phyloP scores from a whole-genome alignment of 2,797 vertebrate species.

The Xiphophorus birchmanni region DNA sequence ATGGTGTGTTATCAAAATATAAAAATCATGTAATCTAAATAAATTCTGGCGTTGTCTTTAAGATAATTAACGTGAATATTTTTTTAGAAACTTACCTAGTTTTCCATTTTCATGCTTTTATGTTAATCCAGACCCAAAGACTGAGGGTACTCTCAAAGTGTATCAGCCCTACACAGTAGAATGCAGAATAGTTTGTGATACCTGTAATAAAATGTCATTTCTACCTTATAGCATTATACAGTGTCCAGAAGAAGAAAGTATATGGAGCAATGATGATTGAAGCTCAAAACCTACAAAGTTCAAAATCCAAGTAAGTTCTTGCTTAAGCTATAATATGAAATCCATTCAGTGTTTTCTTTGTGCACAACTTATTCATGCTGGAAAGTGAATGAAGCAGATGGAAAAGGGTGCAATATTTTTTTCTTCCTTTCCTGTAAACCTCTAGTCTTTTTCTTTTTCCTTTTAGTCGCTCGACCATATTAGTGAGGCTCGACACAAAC shows the following conservation, averaged over 20 bases:
- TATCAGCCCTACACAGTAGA: background rate
- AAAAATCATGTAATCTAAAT: background rate
- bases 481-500: conserved; percentile 91
- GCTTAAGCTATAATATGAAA: background rate
- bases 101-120: background rate
- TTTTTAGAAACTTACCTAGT: background rate
- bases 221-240: conserved; percentile 85
- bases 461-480: conserved; percentile 93
- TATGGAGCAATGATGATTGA: conserved; percentile 89
- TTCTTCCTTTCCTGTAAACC: conserved; percentile 25
- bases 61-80: background rate
- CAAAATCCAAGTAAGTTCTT: conserved; percentile 92
- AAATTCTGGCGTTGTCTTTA: background rate
- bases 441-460: conserved; percentile 16
- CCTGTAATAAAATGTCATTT: conserved; percentile 6
- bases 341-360: background rate
- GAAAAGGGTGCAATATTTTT: conserved; percentile 16
- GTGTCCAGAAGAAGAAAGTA: conserved; percentile 93
- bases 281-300: conserved; percentile 92
- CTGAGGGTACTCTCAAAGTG: background rate
- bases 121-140: background rate
- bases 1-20: background rate
- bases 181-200: conserved; percentile 1
- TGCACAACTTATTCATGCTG: conserved; percentile 1
- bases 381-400: conserved; percentile 26